Percentiles rank a stretch among this genome's conserved stretches.
These are phyloP conservation scores for Tringa solitaria DNA, from an alignment of 2,113 vertebrate species.

Conservation along the genomic window DNA sequence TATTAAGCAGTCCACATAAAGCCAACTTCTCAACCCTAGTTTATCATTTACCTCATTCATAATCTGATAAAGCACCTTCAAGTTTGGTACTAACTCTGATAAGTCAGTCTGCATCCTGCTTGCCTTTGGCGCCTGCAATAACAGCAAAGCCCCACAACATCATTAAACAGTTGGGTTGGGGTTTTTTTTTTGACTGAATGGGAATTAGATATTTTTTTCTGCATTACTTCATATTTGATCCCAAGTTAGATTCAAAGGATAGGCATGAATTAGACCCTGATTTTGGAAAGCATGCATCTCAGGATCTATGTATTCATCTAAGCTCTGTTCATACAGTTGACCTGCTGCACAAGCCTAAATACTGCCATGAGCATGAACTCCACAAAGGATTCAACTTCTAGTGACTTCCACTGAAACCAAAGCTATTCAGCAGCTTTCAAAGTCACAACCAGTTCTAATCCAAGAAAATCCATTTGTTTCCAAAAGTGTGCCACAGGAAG, in stretches of 20 bases:
- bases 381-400: background rate
- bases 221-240: background rate
- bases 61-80: slow-evolving; percentile 4
- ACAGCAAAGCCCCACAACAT: background rate
- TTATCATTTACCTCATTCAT: slow-evolving; percentile 16
- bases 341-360: background rate
- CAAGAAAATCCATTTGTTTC: background rate
- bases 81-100: background rate
- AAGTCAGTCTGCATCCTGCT: background rate
- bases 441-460: background rate
- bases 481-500: background rate
- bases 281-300: background rate
- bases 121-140: slow-evolving; percentile 9
- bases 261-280: background rate
- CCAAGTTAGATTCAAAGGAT: background rate
- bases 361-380: background rate
- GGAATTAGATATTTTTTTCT: background rate
- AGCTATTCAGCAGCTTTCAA: background rate
- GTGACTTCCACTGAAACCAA: background rate
- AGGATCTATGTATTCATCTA: background rate
- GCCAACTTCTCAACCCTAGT: background rate
- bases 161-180: background rate
- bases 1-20: background rate
- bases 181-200: background rate
- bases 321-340: background rate